Conservation (phyloP, 2,113 vertebrate genomes). For the Hippocampus mohnikei region DNA sequence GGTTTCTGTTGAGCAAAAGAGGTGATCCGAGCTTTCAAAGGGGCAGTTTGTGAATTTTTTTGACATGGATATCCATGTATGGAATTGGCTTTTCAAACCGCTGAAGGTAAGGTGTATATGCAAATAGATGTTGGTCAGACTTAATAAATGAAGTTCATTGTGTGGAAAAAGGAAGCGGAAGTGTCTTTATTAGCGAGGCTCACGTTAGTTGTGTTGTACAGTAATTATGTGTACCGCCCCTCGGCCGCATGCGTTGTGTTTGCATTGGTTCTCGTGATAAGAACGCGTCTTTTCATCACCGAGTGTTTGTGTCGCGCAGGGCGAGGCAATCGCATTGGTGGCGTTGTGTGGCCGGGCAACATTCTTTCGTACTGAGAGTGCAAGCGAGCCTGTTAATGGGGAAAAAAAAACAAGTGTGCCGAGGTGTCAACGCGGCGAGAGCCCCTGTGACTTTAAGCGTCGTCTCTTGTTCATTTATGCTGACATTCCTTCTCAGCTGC, state of each 20-base stretch:
- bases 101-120: neutral
- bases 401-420: slow-evolving; percentile 33
- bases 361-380: slow-evolving; percentile 47
- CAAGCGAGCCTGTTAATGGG: slow-evolving; percentile 32
- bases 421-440: neutral
- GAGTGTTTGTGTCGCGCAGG: slow-evolving; percentile 21
- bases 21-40: neutral
- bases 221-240: neutral
- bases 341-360: slow-evolving; percentile 36
- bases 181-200: neutral
- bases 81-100: neutral
- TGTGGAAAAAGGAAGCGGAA: neutral
- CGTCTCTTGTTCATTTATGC: neutral
- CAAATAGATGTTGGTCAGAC: neutral
- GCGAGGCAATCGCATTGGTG: slow-evolving; percentile 40
- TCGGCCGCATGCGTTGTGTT: slow-evolving; percentile 5
- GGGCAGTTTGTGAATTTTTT: neutral
- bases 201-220: neutral
- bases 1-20: slow-evolving; percentile 8
- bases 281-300: slow-evolving; percentile 15
- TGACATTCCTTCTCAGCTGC: neutral
- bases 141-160: neutral
- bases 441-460: neutral
- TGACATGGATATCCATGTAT: neutral
- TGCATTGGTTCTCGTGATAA: slow-evolving; percentile 21